Base-by-base conservation (phyloP, 2,113 vertebrate genomes). In the Forbesichthys agassizii region DNA sequence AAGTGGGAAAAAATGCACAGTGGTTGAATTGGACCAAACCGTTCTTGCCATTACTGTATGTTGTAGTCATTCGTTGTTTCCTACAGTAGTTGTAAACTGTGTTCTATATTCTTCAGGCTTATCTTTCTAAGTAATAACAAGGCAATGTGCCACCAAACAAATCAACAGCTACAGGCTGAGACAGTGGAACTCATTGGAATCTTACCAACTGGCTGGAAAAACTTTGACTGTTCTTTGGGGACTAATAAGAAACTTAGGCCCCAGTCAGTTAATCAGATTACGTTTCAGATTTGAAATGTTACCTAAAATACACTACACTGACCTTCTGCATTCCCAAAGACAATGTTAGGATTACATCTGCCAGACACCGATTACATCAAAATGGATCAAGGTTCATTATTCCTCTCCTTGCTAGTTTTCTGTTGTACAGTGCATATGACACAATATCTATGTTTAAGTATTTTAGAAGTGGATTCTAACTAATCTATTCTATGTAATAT, bases 231-330 rank as follows among this genome's bases (percentile, higher is more conserved):
- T 64, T 63, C 60, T 73, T 61, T 59, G 48, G 55, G 48, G 61
- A 61, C 63, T 36, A 56, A 82, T 67, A 66, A 1, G 14, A 59
- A 63, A 65, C n/a, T 74, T 77, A 79, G 61, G 81, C 70, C 46
- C 60, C 73, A 61, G 55, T 59, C 77, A 70, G 75, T 61, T 71
- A 63, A 85, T 61, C 71, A 67, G 73, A 84, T 82, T 82, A 82
- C 16, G n/a, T n/a, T n/a, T n/a, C n/a, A n/a, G 12, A 48, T 71
- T 9, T 58, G 14, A 59, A 61, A 69, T 42, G 66, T 27, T 3
- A 62, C 53, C 51, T 59, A 54, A 76, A 66, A 71, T 20, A 55
- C 61, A 78, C 49, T 57, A 27, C 53, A 49, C 1, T 57, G 62
- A 66, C 61, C 68, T 63, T 33, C n/a, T 16, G 42, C 12, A 55